These are phyloP conservation scores for Arion vulgaris DNA, from an alignment of 1,140 invertebrate species.

Conservation along the genomic window DNA sequence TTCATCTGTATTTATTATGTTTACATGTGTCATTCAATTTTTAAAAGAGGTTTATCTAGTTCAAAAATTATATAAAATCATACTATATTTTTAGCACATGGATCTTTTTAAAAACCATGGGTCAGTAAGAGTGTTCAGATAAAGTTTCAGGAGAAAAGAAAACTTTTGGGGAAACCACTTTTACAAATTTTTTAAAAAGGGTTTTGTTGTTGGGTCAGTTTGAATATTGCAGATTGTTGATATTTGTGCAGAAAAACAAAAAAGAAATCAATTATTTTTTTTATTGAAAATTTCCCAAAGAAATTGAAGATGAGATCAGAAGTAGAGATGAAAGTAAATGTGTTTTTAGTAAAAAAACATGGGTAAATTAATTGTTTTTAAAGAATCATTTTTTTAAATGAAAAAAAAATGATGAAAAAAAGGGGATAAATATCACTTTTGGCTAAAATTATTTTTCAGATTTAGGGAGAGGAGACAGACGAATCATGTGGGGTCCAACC, in stretches of 20 bases:
- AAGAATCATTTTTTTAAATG: not conserved
- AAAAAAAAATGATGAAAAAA: not conserved
- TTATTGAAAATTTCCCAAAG: not conserved
- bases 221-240: constrained; percentile 16
- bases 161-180: constrained; percentile 50
- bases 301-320: not conserved
- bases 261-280: no score
- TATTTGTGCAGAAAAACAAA: not conserved
- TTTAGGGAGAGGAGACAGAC: constrained; percentile 5
- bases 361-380: not conserved
- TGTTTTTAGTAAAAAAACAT: not conserved
- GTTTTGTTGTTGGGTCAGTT: constrained; percentile 53
- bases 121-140: constrained; percentile 65
- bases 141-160: constrained; percentile 12
- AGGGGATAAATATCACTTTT: not conserved
- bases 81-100: constrained; percentile 29
- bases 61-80: not conserved
- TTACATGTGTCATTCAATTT: no score
- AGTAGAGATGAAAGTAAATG: not conserved
- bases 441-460: not conserved
- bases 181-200: constrained; percentile 63
- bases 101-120: constrained; percentile 70
- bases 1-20: no score
- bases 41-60: constrained; percentile 8
- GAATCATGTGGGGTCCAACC: constrained; percentile 16